Conservation (phyloP, 2,797 vertebrate species). For the Sebastes minor region DNA sequence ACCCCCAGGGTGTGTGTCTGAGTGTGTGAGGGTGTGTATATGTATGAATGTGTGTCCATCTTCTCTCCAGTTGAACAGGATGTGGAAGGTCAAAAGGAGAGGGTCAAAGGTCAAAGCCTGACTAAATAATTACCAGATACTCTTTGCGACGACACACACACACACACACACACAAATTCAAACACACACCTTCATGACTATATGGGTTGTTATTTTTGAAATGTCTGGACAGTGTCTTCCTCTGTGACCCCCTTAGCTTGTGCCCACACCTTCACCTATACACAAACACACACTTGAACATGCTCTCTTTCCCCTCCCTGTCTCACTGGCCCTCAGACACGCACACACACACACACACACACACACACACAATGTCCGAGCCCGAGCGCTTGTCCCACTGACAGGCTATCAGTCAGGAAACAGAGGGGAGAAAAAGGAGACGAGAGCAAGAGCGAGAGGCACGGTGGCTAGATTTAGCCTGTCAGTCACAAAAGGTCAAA, state of each 20-base stretch:
- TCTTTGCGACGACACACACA: conserved; percentile 47
- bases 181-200: conserved; percentile 29
- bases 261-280: conserved; percentile 40
- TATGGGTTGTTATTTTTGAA: conserved; percentile 69
- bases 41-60: conserved; percentile 66
- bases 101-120: conserved; percentile 75
- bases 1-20: conserved; percentile 10
- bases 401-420: conserved; percentile 80
- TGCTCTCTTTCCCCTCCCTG: conserved; percentile 32
- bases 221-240: conserved; percentile 74
- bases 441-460: conserved; percentile 44
- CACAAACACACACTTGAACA: conserved; percentile 61
- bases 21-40: conserved; percentile 43
- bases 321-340: conserved; percentile 24
- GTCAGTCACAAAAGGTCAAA: conserved; percentile 70
- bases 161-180: conserved; percentile 32
- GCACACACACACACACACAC: conserved; percentile 18
- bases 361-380: conserved; percentile 25
- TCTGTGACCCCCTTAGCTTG: conserved; percentile 57
- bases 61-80: conserved; percentile 70
- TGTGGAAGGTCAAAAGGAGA: conserved; percentile 67
- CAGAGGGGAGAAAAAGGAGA: conserved; percentile 64
- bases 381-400: conserved; percentile 57
- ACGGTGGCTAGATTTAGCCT: conserved; percentile 71
- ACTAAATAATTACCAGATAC: conserved; percentile 82